A percentile compares a stretch with the other conserved stretches of the same genome.
phyloP scores from a whole-genome alignment of 2,113 vertebrate genomes.

The Passer domesticus region DNA sequence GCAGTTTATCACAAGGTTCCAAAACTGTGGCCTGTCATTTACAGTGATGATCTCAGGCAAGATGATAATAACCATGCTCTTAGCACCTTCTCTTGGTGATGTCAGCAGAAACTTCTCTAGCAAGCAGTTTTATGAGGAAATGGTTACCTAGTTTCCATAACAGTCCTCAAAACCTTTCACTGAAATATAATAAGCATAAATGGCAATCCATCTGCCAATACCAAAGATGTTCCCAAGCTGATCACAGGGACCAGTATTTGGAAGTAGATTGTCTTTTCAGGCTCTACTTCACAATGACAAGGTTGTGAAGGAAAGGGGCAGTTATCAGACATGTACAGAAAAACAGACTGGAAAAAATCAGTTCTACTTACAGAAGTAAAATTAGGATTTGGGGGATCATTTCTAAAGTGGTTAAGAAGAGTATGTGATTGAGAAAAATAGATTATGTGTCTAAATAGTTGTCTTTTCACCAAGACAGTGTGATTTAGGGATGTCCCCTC shows the following conservation, averaged over 20 bases:
- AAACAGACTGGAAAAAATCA: not conserved
- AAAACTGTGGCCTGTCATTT: not conserved
- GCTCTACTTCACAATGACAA: not conserved
- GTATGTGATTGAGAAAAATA: not conserved
- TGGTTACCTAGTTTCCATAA: not conserved
- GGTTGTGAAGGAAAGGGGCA: not conserved
- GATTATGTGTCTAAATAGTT: not conserved
- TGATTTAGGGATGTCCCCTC: not conserved
- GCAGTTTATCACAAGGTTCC: not conserved
- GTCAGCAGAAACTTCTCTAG: not conserved
- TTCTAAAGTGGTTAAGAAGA: not conserved
- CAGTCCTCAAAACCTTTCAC: not conserved
- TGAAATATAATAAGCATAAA: not conserved
- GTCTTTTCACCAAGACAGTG: not conserved
- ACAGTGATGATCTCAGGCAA: not conserved
- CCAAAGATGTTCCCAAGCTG: not conserved
- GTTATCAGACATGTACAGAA: not conserved
- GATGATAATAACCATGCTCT: fast-evolving
- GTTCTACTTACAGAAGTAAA: not conserved
- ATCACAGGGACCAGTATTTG: not conserved
- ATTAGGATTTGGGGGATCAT: not conserved
- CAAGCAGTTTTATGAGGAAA: not conserved
- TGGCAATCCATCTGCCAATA: not conserved
- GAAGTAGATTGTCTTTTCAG: not conserved
- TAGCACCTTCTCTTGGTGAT: not conserved